Evolutionary conservation across 2,888 invertebrate genomes (phyloP).

Genomic region (Gnatocerus cornutus): DNA sequence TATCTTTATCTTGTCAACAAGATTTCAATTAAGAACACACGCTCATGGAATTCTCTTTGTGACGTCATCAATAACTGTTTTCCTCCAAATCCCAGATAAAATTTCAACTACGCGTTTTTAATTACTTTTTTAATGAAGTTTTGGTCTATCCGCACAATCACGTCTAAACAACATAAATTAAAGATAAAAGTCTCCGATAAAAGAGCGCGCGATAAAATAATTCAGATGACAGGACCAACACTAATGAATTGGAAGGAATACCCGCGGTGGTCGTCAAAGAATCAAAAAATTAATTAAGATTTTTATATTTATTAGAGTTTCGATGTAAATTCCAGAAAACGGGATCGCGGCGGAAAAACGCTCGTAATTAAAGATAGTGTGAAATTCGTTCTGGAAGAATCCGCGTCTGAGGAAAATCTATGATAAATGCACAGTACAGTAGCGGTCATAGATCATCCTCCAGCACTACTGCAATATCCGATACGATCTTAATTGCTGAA

Average conservation of each 20-base stretch:
- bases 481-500: slow-evolving; percentile 36
- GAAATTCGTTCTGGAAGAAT: slow-evolving; percentile 13
- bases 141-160: neutral
- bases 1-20: too few species aligned
- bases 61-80: too few species aligned
- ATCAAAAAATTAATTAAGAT: slow-evolving; percentile 28
- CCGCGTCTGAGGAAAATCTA: slow-evolving; percentile 5
- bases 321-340: slow-evolving; percentile 21
- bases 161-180: slow-evolving; percentile 4
- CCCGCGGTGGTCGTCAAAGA: neutral
- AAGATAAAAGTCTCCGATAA: neutral
- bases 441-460: slow-evolving; percentile 16
- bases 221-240: neutral
- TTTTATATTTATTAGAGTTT: slow-evolving; percentile 20
- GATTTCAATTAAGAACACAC: too few species aligned
- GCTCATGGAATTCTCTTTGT: too few species aligned
- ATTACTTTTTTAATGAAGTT: slow-evolving; percentile 7
- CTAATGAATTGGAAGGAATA: slow-evolving; percentile 18
- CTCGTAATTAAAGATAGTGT: slow-evolving; percentile 6
- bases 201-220: neutral
- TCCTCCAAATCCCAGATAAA: too few species aligned
- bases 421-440: slow-evolving; percentile 11
- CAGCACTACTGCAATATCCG: neutral
- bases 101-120: neutral
- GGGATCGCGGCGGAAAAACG: slow-evolving; percentile 11